Conservation (phyloP, 2,113 vertebrate species). For the Prinia subflava region DNA sequence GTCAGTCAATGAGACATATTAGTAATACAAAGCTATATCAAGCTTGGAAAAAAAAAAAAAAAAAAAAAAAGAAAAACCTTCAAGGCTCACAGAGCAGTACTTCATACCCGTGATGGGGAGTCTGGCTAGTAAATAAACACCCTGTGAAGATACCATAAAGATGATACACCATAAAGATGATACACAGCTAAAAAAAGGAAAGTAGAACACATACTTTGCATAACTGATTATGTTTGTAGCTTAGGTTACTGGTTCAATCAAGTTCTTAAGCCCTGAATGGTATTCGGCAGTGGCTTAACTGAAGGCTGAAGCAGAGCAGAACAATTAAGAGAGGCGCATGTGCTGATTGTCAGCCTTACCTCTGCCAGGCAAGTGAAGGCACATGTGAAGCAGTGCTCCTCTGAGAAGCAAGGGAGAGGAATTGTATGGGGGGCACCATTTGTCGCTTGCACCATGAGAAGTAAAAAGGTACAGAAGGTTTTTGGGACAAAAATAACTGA, state of each 20-base stretch:
- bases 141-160: neutral
- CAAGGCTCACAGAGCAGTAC: neutral
- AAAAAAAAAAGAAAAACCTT: neutral
- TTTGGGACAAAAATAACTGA: neutral
- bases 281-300: neutral
- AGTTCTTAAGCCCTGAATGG: neutral
- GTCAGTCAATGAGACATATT: neutral
- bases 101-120: neutral
- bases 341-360: neutral
- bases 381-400: fast-evolving
- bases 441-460: neutral
- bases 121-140: neutral
- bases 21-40: neutral
- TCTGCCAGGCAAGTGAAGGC: neutral
- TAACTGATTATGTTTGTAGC: neutral
- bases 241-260: neutral
- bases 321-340: neutral
- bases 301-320: neutral
- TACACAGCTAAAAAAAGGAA: neutral
- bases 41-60: neutral
- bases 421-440: fast-evolving
- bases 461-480: neutral
- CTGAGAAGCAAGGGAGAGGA: neutral
- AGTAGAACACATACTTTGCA: neutral
- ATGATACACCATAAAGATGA: neutral